Conservation (phyloP, 1,140 invertebrate species). For the Macrotrachela quadricornifera region DNA sequence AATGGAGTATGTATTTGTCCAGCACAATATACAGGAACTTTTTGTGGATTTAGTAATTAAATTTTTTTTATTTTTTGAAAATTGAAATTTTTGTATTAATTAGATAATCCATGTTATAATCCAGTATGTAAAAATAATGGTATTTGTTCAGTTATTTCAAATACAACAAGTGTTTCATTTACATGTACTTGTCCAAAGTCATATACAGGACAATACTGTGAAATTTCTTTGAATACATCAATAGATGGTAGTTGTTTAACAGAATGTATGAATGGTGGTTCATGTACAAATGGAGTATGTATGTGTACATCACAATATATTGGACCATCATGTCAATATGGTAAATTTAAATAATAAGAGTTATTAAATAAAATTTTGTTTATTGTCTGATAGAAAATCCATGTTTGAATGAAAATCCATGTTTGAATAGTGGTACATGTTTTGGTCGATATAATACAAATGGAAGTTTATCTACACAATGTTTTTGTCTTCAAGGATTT, state of each 20-base stretch:
- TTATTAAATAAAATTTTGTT: constrained; percentile 15
- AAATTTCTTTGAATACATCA: not conserved
- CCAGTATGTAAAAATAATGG: constrained; percentile 10
- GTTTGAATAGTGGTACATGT: constrained; percentile 5
- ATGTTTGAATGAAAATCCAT: not conserved
- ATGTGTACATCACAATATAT: not conserved
- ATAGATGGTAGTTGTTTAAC: too few species aligned
- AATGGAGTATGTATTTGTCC: too few species aligned
- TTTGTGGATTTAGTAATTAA: too few species aligned
- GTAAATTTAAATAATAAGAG: too few species aligned
- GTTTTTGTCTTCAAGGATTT: too few species aligned
- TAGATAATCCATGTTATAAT: not conserved
- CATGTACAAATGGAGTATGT: not conserved
- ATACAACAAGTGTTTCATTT: not conserved
- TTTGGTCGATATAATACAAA: too few species aligned
- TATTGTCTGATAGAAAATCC: too few species aligned
- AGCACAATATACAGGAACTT: too few species aligned
- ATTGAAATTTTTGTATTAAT: too few species aligned
- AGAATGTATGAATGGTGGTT: too few species aligned
- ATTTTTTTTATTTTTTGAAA: too few species aligned
- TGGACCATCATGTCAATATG: not conserved
- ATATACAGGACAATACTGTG: constrained; percentile 8
- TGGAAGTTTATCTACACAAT: too few species aligned
- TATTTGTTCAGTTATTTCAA: not conserved
- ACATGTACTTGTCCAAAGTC: constrained; percentile 4